phyloP scores from a whole-genome alignment of 92 coral and sea anemone species.

The Paramuricea clavata region DNA sequence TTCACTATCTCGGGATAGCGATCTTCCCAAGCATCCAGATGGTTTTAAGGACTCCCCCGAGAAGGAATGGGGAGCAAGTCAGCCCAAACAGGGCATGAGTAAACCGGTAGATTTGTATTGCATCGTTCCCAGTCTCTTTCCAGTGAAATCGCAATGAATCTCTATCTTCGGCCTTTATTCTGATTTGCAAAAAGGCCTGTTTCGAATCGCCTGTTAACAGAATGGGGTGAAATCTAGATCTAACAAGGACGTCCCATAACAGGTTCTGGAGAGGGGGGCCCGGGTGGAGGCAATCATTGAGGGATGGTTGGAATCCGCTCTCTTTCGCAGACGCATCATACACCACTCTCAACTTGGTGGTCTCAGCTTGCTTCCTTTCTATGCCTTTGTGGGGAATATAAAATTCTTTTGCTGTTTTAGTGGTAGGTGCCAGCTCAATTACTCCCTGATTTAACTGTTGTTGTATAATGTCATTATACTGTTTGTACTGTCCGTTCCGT shows the following conservation, averaged over 20 bases:
- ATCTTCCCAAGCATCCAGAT: no score
- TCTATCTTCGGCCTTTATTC: conserved; percentile 51
- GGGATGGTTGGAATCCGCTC: not conserved
- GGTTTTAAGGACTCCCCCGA: no score
- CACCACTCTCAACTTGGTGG: conserved; percentile 67
- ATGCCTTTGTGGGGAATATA: conserved; percentile 76
- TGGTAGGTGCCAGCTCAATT: conserved; percentile 66
- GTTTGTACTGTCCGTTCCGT: conserved; percentile 45
- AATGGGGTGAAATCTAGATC: conserved; percentile 71
- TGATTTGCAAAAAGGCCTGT: conserved; percentile 53
- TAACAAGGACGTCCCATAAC: conserved; percentile 67
- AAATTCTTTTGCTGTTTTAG: conserved; percentile 63
- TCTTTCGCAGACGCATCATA: conserved; percentile 72
- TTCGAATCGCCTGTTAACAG: conserved; percentile 44
- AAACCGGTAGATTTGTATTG: conserved; percentile 12
- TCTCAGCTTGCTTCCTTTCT: conserved; percentile 66
- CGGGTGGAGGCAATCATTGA: conserved; percentile 51
- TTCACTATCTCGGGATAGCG: not conserved
- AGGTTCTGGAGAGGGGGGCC: conserved; percentile 60
- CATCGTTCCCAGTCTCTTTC: no score
- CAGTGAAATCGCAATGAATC: conserved; percentile 73
- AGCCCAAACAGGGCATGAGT: not conserved
- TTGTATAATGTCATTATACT: conserved; percentile 68
- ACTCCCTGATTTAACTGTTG: conserved; percentile 63
- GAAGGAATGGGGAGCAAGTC: not conserved